phyloP scores from a whole-genome alignment of 2,113 vertebrate genomes.

The Zosterops pallidus region DNA sequence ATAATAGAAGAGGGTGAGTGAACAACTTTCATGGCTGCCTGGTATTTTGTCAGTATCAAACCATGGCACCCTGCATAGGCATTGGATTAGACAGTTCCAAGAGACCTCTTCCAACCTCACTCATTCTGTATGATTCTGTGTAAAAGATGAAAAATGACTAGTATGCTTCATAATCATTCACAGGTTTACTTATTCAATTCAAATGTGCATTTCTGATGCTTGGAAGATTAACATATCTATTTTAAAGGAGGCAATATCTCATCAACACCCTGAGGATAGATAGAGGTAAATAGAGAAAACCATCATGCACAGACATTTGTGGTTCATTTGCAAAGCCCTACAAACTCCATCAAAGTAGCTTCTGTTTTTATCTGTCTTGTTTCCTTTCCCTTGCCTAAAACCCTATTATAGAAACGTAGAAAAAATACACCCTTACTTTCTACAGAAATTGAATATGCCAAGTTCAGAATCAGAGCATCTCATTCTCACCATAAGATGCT shows the following conservation, averaged over 20 bases:
- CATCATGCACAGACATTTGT: not conserved
- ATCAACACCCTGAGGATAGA: not conserved
- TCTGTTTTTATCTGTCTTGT: not conserved
- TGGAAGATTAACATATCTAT: not conserved
- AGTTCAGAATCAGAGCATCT: not conserved
- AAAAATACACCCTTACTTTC: not conserved
- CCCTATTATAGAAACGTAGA: not conserved
- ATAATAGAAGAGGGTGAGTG: not conserved
- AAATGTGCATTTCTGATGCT: not conserved
- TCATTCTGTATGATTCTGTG: not conserved
- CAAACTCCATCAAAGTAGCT: not conserved
- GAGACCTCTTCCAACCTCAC: not conserved
- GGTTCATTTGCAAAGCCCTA: not conserved
- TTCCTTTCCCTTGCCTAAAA: not conserved
- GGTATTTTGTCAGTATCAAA: not conserved
- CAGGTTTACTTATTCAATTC: not conserved
- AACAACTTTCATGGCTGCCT: accelerated
- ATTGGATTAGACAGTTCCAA: not conserved
- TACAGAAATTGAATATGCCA: not conserved
- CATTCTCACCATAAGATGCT: not conserved
- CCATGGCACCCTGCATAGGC: not conserved
- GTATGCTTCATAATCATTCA: not conserved
- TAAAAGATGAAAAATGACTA: not conserved
- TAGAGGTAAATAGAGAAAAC: not conserved
- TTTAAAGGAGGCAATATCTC: not conserved